phyloP scores from a whole-genome alignment of 2,888 invertebrate genomes.

The Oscheius sp. region DNA sequence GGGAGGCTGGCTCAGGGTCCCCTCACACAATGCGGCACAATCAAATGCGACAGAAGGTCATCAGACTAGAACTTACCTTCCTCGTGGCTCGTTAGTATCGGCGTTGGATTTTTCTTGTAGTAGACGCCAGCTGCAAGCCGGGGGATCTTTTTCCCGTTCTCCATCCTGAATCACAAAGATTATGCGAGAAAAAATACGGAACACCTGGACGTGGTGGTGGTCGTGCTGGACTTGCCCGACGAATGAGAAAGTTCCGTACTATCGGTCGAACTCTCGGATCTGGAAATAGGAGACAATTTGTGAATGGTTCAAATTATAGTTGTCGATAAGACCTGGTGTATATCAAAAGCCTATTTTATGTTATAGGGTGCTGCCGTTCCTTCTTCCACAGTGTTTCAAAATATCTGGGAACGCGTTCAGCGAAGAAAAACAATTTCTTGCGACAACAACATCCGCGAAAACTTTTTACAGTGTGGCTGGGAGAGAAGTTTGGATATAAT shows the following conservation, averaged over 20 bases:
- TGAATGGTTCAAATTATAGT: background rate
- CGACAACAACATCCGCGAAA: too few relatives aligned
- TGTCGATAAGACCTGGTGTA: too few relatives aligned
- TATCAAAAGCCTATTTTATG: too few relatives aligned
- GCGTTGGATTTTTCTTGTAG: constrained; percentile 36
- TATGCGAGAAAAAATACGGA: background rate
- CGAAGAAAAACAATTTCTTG: too few relatives aligned
- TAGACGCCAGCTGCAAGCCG: constrained; percentile 37
- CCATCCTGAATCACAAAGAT: constrained; percentile 27
- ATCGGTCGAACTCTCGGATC: constrained; percentile 34
- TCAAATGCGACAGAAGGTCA: constrained; percentile 1
- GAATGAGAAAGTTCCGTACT: constrained; percentile 25
- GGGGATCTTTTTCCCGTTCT: constrained; percentile 41
- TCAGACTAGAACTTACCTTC: background rate
- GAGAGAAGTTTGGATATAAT: too few relatives aligned
- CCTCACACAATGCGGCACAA: constrained; percentile 20
- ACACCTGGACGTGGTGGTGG: constrained; percentile 33
- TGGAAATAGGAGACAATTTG: background rate
- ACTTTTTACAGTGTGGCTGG: too few relatives aligned
- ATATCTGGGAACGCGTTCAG: too few relatives aligned
- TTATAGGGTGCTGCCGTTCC: too few relatives aligned
- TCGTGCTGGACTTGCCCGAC: constrained; percentile 16
- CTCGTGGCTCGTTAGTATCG: constrained; percentile 29
- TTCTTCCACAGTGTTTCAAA: too few relatives aligned
- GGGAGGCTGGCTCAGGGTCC: constrained; percentile 6